Evolutionary conservation across 2,888 invertebrate genomes (phyloP), one percentile per base, ranked within the genome.

Genomic region (Gibbula magus): DNA sequence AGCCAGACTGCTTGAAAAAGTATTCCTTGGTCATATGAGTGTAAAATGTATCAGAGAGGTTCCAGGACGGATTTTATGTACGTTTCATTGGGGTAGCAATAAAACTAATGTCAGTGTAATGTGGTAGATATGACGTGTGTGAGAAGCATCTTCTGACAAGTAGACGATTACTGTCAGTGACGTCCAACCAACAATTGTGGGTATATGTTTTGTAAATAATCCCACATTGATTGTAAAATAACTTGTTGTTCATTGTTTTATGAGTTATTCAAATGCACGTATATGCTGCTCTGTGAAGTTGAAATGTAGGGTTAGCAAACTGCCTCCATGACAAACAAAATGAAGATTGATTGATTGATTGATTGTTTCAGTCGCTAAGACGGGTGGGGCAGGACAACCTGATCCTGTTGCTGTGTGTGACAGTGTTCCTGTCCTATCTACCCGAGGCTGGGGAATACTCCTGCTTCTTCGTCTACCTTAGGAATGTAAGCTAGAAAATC

Each of bases 381-480:
- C 96, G 97, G 94, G 97, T 99, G 84, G 97, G 98, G 86, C 96
- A 97, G 88, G 99, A 99, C 93, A 96, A 97, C 90, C 98, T 98
- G 85, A 98, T 99, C 91, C 94, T 99, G 90, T 96, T 99, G 95
- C 95, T 99, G 90, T 99, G 99, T 93, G 96, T 98, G 87, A 97
- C 99, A 75, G 99, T 99, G 91, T 97, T 99, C 93, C 95, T 99
- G 80, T 99, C 99, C 29, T 99, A 99, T 94, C 94, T 99, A 88
- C 99, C 99, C 1, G 99, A 99, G 94, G 94, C 94, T 56, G 99
- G 99, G 87, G 98, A 99, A 94, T 99, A 99, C 94, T 99, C 99
- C 81, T 99, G 99, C 94, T 99, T 99, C 94, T 99, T 99, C 94
- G 99, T 99, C 90, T 99, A 99, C 94, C 95, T 99, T 87, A 97